phyloP scores from a whole-genome alignment of 2,113 vertebrate species.

The Bostrychus sinensis region DNA sequence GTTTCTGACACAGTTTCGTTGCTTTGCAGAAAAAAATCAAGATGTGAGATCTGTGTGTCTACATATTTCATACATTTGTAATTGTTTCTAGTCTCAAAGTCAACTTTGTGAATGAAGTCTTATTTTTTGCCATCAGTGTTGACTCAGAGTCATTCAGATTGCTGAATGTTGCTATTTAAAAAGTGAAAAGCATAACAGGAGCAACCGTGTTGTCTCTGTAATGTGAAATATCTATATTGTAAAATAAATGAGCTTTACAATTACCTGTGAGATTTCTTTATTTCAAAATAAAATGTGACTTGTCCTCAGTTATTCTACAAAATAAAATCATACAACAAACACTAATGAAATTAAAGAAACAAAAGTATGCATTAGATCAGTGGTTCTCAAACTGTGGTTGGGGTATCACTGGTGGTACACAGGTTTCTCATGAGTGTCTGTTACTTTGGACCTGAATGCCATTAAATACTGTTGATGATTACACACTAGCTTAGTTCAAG shows the following conservation, averaged over 20 bases:
- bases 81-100: conserved; percentile 24
- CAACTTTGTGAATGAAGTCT: conserved; percentile 38
- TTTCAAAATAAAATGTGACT: background rate
- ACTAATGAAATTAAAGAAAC: background rate
- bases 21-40: background rate
- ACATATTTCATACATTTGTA: conserved; percentile 36
- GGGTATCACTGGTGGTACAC: too few relatives aligned
- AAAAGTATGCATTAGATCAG: background rate
- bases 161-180: conserved; percentile 40
- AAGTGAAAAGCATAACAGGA: conserved; percentile 17
- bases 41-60: conserved; percentile 22
- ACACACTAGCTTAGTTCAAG: too few relatives aligned
- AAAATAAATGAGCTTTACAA: conserved; percentile 36
- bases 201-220: conserved; percentile 50
- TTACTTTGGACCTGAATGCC: too few relatives aligned
- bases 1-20: background rate
- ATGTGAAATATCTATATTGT: conserved; percentile 41
- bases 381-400: too few relatives aligned
- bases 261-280: conserved; percentile 8
- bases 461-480: too few relatives aligned
- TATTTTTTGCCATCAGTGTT: conserved; percentile 66
- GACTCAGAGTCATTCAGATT: conserved; percentile 42
- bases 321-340: too few relatives aligned
- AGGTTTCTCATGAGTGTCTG: too few relatives aligned
- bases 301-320: background rate